Base-by-base conservation (phyloP, 2,113 vertebrate genomes). In the Notarius quadriscutis region DNA sequence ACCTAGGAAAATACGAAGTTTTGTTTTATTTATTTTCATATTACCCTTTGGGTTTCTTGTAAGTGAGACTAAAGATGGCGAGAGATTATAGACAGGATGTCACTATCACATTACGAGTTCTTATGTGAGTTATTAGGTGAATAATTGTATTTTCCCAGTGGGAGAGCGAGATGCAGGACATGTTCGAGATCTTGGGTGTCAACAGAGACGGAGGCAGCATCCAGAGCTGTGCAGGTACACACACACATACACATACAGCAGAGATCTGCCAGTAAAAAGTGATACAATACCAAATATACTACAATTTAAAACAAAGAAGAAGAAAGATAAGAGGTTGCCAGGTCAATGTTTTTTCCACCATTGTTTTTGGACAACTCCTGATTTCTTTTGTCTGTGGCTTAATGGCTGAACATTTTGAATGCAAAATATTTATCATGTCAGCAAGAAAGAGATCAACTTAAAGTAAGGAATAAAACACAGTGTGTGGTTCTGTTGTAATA, bases 111-210 rank as follows among this genome's bases (percentile, higher is more conserved):
- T 67, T 88, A 41, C 14, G 20, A 27, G 17, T 14, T 0, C 48
- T 69, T 53, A 25, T 79, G 75, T 69, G 2, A 22, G 7, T 60
- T 55, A 30, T 58, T 14, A 17, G 22, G 18, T 86, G 50, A 75
- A 63, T 53, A 7, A 4, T 10, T 83, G 69, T 20, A 83, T 65
- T 86, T 88, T 81, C 41, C 41, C 63, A 96, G 95, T 88, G 94
- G 93, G 65, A 93, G 89, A 78, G 89, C 93, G 25, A 90, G 88
- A 87, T 96, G 94, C 88, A 87, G 69, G 7, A 94, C 94, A 85
- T 96, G 95, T 90, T 92, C 83, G 69, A 89, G 88, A 69, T 75
- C 79, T 20, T 94, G 93, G 94, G 67, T 84, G 72, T 89, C 88
- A 34, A 51, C 90, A 27, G 93, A 94, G 77, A 92, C 84, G 58